Conservation (phyloP, 2,888 invertebrate species). For the Cosmia pyralina region DNA sequence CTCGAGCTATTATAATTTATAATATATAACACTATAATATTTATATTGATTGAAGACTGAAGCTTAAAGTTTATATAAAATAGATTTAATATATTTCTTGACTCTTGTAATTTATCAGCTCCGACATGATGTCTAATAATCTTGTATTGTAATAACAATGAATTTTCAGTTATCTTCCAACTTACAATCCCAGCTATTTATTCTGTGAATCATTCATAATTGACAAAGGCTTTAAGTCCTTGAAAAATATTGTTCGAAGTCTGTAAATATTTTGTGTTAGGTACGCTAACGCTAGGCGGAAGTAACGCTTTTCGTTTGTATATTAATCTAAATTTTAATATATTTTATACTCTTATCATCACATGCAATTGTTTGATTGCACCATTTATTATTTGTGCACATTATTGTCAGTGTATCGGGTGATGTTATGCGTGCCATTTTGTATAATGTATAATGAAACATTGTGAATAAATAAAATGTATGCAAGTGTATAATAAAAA, state of each 20-base stretch:
- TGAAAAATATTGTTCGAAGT: slow-evolving; percentile 7
- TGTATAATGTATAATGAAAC: slow-evolving; percentile 24
- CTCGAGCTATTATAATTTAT: slow-evolving; percentile 20
- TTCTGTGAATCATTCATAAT: slow-evolving; percentile 7
- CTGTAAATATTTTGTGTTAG: slow-evolving; percentile 33
- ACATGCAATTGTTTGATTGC: slow-evolving; percentile 49
- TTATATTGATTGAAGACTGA: slow-evolving; percentile 77
- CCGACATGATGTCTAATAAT: slow-evolving; percentile 14
- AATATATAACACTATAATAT: slow-evolving; percentile 22
- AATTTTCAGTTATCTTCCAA: not conserved
- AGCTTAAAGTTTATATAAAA: slow-evolving; percentile 68
- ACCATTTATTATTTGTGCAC: slow-evolving; percentile 48
- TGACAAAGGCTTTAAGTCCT: not conserved
- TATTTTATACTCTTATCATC: slow-evolving; percentile 22
- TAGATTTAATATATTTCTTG: slow-evolving; percentile 50
- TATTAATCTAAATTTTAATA: slow-evolving; percentile 14
- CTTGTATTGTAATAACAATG: slow-evolving; percentile 24
- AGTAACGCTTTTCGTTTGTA: slow-evolving; percentile 29
- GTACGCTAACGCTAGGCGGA: slow-evolving; percentile 5
- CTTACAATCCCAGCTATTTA: not conserved
- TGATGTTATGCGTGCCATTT: slow-evolving; percentile 57
- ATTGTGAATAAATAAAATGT: slow-evolving; percentile 17
- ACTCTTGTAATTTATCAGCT: slow-evolving; percentile 18
- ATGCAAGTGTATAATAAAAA: slow-evolving; percentile 14
- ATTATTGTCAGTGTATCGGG: slow-evolving; percentile 34